Evolutionary conservation across 2,888 invertebrate genomes (phyloP).

Genomic region (Argyresthia goedartella): DNA sequence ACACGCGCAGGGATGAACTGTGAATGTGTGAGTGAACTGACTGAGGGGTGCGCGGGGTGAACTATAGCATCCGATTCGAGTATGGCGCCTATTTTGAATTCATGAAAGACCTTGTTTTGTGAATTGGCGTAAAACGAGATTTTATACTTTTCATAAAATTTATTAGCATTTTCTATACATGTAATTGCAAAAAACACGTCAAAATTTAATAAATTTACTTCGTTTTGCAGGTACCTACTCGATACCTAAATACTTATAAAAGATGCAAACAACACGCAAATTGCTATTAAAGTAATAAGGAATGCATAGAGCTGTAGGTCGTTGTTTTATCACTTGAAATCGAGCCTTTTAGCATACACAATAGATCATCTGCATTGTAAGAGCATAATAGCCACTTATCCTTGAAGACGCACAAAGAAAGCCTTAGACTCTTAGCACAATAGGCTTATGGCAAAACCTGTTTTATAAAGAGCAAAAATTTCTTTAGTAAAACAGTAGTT

Average conservation of each 20-base stretch:
- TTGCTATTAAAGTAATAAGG: too few species aligned
- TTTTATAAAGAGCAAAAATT: background rate
- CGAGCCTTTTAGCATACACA: too few species aligned
- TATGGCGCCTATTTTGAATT: slow-evolving; percentile 5
- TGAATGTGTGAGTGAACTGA: slow-evolving; percentile 32
- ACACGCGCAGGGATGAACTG: slow-evolving; percentile 4
- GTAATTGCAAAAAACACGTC: too few species aligned
- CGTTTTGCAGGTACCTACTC: too few species aligned
- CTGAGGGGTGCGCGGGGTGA: background rate
- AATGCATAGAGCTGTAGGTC: too few species aligned
- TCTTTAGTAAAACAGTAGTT: background rate
- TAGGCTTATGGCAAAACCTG: slow-evolving; percentile 2
- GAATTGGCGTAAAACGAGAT: too few species aligned
- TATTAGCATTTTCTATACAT: too few species aligned
- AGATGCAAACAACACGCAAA: too few species aligned
- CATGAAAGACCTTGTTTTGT: background rate
- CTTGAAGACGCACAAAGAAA: slow-evolving; percentile 1
- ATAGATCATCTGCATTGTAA: background rate
- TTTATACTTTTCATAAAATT: too few species aligned
- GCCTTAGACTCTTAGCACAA: slow-evolving; percentile 1
- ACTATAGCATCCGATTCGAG: background rate
- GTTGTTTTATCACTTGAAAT: too few species aligned
- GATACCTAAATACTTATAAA: too few species aligned
- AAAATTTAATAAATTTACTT: too few species aligned
- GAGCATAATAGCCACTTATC: slow-evolving; percentile 9